Evolutionary conservation across 2,113 vertebrate species (phyloP), one percentile per base, ranked within the genome.

Genomic region (Bombycilla garrulus): DNA sequence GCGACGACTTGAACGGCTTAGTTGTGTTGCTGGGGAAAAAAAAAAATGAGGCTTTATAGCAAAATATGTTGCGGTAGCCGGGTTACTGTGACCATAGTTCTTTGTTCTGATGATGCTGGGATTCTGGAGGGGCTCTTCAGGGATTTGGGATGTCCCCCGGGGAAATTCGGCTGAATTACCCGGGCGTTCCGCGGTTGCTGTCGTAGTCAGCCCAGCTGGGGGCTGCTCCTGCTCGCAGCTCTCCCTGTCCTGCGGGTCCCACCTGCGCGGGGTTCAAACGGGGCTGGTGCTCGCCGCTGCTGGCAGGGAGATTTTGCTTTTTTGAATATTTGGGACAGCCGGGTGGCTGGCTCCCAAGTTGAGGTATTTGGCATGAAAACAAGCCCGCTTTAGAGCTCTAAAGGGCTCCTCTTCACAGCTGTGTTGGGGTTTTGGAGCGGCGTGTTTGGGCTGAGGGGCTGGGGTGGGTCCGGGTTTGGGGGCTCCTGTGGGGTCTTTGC

Each of bases 331-430:
- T 35, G 47, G 50, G 69, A 45, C 51, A 29, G 67, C 28, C 0
- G 15, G 31, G 93, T 74, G 90, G 56, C 76, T 64, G 69, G 18
- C 51, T 64, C 76, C 64, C 64, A 35, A 45, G 60, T 1, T 15
- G 79, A 92, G 90, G 80, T 45, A 11, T 53, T 87, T 82, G 61
- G 83, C 78, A 25, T 33, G 57, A 7, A 60, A 74, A 51, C 71
- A 54, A 84, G 29, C 48, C 6, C 0, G 0, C 56, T 44, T 28
- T 9, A 1, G 38, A 31, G 83, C 69, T 83, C 47, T 31, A 1
- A 64, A 26, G 51, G 54, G 86, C 93, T 80, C 9, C 1, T 60
- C 64, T 36, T 61, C 42, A 25, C 90, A 83, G 67, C 45, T 57
- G 66, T 9, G 3, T 0, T 10, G 9, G 44, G 38, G 51, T 31